Evolutionary conservation across 2,113 vertebrate species (phyloP).

Genomic region (Astur gentilis): DNA sequence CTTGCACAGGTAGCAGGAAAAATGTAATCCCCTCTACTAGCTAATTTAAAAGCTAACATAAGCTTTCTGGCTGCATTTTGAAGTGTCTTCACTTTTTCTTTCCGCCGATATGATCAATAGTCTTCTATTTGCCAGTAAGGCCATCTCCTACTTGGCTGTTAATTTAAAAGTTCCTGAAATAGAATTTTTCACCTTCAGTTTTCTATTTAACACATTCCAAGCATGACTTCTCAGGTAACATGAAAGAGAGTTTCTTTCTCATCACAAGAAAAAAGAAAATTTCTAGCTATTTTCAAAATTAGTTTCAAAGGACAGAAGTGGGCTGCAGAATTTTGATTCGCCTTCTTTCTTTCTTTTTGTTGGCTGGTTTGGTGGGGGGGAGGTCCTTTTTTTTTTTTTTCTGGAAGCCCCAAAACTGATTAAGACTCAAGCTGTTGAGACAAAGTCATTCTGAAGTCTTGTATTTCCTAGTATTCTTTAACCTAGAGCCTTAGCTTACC

Average conservation of each 20-base stretch:
- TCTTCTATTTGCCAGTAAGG: background rate
- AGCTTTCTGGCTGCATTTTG: background rate
- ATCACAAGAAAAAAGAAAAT: background rate
- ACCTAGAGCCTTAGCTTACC: background rate
- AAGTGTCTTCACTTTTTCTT: background rate
- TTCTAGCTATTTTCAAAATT: background rate
- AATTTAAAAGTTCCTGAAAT: background rate
- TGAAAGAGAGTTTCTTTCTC: background rate
- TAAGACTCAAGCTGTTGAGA: background rate
- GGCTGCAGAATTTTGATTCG: background rate
- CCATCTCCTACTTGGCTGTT: background rate
- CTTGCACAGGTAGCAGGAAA: background rate
- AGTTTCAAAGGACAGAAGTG: background rate
- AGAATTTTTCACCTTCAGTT: background rate
- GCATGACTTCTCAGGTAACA: background rate
- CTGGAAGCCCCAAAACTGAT: background rate
- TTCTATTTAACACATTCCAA: background rate
- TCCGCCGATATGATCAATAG: background rate
- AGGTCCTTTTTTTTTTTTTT: background rate
- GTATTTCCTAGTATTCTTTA: background rate
- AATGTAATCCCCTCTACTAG: background rate
- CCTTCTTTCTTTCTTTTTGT: background rate
- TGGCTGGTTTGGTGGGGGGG: rapidly evolving
- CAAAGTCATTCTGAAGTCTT: background rate
- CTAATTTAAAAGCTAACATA: background rate